Conservation (phyloP, 2,888 invertebrate genomes). For the Coenonympha arcania region DNA sequence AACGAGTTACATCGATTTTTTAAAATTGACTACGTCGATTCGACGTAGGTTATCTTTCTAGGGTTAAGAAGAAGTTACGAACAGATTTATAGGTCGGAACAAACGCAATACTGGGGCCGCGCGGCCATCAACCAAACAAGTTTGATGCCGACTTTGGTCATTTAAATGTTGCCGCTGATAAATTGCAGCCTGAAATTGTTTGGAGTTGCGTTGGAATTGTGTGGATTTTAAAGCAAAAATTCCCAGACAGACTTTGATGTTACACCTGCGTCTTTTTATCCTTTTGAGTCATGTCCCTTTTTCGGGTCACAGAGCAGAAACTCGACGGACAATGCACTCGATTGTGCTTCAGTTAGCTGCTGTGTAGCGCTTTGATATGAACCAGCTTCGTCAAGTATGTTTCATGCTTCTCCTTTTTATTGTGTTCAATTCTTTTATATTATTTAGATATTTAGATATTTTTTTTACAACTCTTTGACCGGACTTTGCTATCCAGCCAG, state of each 20-base stretch:
- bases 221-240: conserved; percentile 31
- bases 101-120: conserved; percentile 49
- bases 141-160: conserved; percentile 63
- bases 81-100: conserved; percentile 66
- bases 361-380: too few species aligned
- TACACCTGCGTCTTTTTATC: too few species aligned
- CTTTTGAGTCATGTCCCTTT: too few species aligned
- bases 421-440: not conserved
- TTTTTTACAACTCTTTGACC: not conserved
- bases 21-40: too few species aligned
- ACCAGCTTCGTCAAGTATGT: too few species aligned
- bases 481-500: not conserved
- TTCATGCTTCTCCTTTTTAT: too few species aligned
- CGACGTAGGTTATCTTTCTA: too few species aligned
- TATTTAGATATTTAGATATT: not conserved
- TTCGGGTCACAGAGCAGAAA: too few species aligned
- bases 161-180: conserved; percentile 68
- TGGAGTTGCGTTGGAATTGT: conserved; percentile 34
- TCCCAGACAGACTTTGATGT: not conserved
- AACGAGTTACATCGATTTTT: too few species aligned
- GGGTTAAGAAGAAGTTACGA: conserved; percentile 64
- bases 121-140: conserved; percentile 54
- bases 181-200: conserved; percentile 56
- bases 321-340: too few species aligned
- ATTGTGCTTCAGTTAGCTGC: too few species aligned